Percentiles rank a stretch among this genome's conserved stretches.
Conservation (phyloP, 1,140 invertebrate genomes). For the Nylanderia fulva region DNA sequence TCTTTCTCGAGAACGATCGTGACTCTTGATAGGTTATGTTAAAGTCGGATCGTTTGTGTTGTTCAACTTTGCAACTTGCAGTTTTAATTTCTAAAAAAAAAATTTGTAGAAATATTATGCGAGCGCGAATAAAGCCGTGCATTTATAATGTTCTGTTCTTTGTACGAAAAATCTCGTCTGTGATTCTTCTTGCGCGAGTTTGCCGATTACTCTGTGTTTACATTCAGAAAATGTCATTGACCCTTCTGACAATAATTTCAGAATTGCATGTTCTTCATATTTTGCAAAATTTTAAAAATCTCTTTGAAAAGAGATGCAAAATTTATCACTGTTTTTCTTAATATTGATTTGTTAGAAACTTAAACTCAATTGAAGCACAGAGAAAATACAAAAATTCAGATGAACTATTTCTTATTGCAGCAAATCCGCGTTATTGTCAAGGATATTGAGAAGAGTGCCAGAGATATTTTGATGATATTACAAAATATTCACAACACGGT, state of each 20-base stretch:
- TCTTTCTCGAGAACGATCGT: background rate
- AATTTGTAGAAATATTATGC: background rate
- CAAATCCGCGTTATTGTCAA: slow-evolving; percentile 89
- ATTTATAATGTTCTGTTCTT: background rate
- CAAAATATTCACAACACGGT: slow-evolving; percentile 90
- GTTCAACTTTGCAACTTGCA: background rate
- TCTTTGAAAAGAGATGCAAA: background rate
- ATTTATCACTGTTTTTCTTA: background rate
- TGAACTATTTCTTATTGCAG: slow-evolving; percentile 82
- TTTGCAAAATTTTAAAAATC: background rate
- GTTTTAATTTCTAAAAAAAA: background rate
- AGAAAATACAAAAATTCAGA: background rate
- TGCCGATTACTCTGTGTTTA: slow-evolving; percentile 1
- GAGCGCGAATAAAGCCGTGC: background rate
- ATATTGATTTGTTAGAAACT: background rate
- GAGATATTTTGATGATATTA: slow-evolving; percentile 90
- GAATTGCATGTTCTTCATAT: background rate
- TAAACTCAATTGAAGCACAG: background rate
- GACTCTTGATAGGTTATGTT: background rate
- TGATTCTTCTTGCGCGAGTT: background rate
- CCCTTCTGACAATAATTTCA: background rate
- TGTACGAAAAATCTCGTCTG: background rate
- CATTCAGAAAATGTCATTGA: slow-evolving; percentile 5
- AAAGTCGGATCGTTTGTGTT: background rate
- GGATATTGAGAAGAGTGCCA: slow-evolving; percentile 89